These are phyloP conservation scores for Trididemnum miniatum DNA, from an alignment of 23 tunicate species.

Conservation along the genomic window DNA sequence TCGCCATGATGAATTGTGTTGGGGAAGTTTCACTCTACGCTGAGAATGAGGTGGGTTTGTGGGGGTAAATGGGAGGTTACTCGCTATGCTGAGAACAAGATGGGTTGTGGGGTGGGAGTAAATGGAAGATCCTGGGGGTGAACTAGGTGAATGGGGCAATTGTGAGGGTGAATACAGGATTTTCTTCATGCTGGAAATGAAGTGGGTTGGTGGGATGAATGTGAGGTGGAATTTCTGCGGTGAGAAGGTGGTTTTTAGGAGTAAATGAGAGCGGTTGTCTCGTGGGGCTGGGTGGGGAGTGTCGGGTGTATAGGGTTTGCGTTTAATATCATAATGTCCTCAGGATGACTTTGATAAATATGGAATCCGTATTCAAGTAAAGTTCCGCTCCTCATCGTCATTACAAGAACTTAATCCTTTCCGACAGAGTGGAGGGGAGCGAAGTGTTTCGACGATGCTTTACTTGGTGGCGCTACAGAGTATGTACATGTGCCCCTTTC, in stretches of 20 bases:
- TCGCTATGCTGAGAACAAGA: too few relatives aligned
- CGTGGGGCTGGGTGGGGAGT: too few relatives aligned
- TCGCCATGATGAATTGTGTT: conserved; percentile 80
- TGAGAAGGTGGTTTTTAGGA: too few relatives aligned
- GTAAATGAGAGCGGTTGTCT: too few relatives aligned
- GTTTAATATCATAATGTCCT: too few relatives aligned
- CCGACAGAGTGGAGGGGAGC: conserved; percentile 94
- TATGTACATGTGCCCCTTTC: conserved; percentile 73
- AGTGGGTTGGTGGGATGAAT: too few relatives aligned
- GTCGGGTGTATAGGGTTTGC: too few relatives aligned
- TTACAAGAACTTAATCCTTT: conserved; percentile 75
- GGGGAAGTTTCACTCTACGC: conserved; percentile 87
- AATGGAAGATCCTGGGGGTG: not conserved
- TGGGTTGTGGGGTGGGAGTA: not conserved
- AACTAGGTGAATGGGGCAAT: too few relatives aligned
- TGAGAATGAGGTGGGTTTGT: conserved; percentile 58
- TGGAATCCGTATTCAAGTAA: conserved; percentile 90
- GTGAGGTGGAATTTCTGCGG: too few relatives aligned
- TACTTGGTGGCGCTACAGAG: conserved; percentile 90
- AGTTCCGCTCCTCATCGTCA: conserved; percentile 63
- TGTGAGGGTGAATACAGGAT: too few relatives aligned
- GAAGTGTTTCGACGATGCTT: conserved; percentile 94
- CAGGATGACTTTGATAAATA: conserved; percentile 84
- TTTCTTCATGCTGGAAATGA: too few relatives aligned
- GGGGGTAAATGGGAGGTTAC: too few relatives aligned